Conservation (phyloP, 2,113 vertebrate genomes). For the Oxygymnocypris stewartii region DNA sequence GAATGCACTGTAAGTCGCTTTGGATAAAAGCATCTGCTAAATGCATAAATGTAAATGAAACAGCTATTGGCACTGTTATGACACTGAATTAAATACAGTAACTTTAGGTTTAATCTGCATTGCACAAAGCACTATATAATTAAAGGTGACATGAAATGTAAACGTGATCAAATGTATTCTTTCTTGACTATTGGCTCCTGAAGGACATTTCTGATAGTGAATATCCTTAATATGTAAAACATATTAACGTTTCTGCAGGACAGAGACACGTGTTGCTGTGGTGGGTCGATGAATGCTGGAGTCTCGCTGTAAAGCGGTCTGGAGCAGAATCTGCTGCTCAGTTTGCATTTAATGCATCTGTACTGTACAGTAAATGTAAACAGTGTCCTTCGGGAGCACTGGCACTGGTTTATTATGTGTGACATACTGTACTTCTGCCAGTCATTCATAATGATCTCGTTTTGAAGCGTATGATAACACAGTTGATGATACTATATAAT, state of each 20-base stretch:
- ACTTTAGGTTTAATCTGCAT: too few relatives aligned
- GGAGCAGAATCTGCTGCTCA: neutral
- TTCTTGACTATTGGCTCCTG: conserved; percentile 1
- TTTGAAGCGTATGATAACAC: neutral
- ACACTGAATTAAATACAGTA: too few relatives aligned
- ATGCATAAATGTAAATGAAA: too few relatives aligned
- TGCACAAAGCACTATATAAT: too few relatives aligned
- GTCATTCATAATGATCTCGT: neutral
- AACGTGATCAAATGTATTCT: too few relatives aligned
- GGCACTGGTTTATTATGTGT: neutral
- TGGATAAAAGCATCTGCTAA: too few relatives aligned
- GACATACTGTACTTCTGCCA: neutral
- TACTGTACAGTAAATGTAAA: too few relatives aligned
- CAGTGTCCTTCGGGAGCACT: neutral
- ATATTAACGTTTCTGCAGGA: neutral
- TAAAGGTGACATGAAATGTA: too few relatives aligned
- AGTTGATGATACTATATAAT: too few relatives aligned
- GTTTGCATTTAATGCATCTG: neutral
- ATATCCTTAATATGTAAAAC: conserved; percentile 2
- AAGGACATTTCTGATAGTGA: conserved; percentile 24
- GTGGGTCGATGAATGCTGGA: neutral
- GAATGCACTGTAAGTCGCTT: too few relatives aligned
- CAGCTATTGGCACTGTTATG: too few relatives aligned
- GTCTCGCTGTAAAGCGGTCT: too few relatives aligned
- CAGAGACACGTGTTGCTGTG: neutral